Base-by-base conservation (phyloP, 2,113 vertebrate species). In the Galeopterus variegatus region DNA sequence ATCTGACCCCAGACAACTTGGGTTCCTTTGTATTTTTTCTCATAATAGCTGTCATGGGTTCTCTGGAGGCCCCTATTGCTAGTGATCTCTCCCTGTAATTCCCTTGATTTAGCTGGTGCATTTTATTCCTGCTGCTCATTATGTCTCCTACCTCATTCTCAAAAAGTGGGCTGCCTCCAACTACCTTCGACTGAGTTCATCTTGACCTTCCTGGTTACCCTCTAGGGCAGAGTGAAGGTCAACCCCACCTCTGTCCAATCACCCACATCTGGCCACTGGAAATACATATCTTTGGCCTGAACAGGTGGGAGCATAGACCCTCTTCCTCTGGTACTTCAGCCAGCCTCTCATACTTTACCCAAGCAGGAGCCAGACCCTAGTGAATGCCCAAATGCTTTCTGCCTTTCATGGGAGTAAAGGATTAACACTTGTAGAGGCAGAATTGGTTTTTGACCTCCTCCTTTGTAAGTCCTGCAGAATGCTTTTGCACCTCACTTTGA, bases 341-440 rank as follows among this genome's bases (percentile, higher is more conserved):
- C 41, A 56, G n/a, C 19, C 26, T 36, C 17, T 73, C 56, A 48
- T 5, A 12, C 65, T 64, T 86, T 41, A 24, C 56, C 67, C 84
- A 5, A 19, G 15, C 41, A 77, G 19, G 13, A 85, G 10, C 21
- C 88, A n/a, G 64, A 26, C 24, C 1, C 10, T 36, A 28, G 5
- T 48, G 36, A n/a, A 23, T 15, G 33, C 5, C 58, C 5, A n/a
- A 48, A 86, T 17, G 28, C 15, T 4, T 77, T 58, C 36, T 28
- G 3, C 11, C 21, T 76, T 50, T n/a, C 62, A 5, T 6, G 21
- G 52, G 8, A 52, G 23, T 8, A 0, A 36, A n/a, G 26, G 0
- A 0, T 31, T 31, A 1, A 21, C 41, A 41, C 41, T 41, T 4
- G 41, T 1, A 54, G 31, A 82, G 23, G 36, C 75, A 75, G 14